Evolutionary conservation across 1,140 invertebrate genomes (phyloP), one percentile per base, ranked within the genome.

Genomic region (Luehdorfia chinensis): DNA sequence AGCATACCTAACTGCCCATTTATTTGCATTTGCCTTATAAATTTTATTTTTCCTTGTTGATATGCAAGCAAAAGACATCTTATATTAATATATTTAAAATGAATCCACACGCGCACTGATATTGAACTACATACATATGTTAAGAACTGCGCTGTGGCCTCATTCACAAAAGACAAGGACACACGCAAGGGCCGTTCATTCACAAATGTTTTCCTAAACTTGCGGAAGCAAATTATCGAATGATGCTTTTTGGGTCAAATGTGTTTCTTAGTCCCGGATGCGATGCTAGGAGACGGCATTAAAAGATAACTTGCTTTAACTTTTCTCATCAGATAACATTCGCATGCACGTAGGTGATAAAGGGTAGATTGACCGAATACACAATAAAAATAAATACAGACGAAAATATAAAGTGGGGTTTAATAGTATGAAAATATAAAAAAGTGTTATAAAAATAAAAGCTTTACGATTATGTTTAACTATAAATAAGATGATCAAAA

Each of bases 241-340:
- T 53, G 57, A 63, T 62, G 50, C 54, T 65, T 60, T 55, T 59
- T 56, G 57, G 60, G 55, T 63, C 58, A 66, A 68, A 67, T 72
- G 62, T 67, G 70, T 58, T 64, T 48, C 60, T 60, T 55, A 57
- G 55, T 58, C 30, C 34, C 43, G 52, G 55, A 55, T 55, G 51
- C 48, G 41, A 34, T n/a, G n/a, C 34, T 41, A 33, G 31, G 48
- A 53, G 47, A 25, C 32, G 28, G 14, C 50, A 55, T 34, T 65
- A 65, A 64, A 37, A 64, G 68, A 74, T 55, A 59, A 51, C 39
- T 31, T 47, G 44, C 34, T 44, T 21, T 54, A 45, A 58, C 59
- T 58, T 67, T 58, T n/a, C n/a, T n/a, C n/a, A n/a, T n/a, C n/a
- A n/a, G n/a, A n/a, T n/a, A n/a, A n/a, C n/a, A n/a, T n/a, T n/a